Evolutionary conservation across 2,797 vertebrate species (phyloP).

Genomic region (Acanthiza pusilla): DNA sequence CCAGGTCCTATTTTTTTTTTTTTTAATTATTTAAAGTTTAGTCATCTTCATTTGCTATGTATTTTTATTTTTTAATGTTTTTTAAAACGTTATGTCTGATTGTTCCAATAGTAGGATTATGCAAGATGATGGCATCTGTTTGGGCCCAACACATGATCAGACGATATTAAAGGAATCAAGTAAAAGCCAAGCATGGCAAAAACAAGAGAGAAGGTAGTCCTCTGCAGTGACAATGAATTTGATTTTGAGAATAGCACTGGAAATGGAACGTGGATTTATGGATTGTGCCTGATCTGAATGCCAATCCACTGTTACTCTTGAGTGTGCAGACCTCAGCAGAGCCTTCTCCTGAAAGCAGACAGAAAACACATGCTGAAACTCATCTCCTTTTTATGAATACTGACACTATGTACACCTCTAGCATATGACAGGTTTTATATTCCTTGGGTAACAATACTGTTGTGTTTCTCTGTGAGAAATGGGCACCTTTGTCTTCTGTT

Average conservation of each 20-base stretch:
- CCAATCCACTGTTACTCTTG: background rate
- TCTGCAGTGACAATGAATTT: background rate
- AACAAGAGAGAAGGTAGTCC: background rate
- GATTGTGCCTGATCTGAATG: background rate
- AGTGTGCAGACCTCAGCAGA: background rate
- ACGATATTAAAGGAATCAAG: background rate
- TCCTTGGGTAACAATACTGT: background rate
- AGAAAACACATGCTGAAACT: background rate
- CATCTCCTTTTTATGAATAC: background rate
- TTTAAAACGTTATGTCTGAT: background rate
- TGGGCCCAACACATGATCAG: background rate
- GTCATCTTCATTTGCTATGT: background rate
- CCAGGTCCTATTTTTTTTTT: background rate
- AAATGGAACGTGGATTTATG: background rate
- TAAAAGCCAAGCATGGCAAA: background rate
- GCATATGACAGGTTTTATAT: background rate
- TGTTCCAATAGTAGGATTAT: background rate
- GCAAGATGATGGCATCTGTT: background rate
- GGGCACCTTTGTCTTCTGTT: background rate
- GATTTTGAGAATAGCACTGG: background rate
- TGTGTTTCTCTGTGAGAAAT: background rate
- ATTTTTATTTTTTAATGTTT: background rate
- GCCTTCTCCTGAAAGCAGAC: background rate
- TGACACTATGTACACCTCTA: background rate
- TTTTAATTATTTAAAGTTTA: background rate